A percentile compares a stretch with the other conserved stretches of the same genome.
These are phyloP conservation scores for Alethe castanea DNA, from an alignment of 2,113 vertebrate species.

Conservation along the genomic window DNA sequence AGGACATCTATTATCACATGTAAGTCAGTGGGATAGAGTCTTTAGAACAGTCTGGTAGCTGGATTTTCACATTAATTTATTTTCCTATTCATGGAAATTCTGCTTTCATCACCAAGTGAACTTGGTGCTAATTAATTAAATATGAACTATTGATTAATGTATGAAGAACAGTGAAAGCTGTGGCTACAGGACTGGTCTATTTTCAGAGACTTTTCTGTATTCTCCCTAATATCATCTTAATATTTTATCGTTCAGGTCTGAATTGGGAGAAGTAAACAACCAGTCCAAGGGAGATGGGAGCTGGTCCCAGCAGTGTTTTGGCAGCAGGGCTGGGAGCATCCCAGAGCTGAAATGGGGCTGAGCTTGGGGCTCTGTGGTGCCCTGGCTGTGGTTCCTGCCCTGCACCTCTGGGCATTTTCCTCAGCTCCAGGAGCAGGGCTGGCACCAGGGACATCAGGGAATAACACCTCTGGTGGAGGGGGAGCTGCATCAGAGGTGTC, in stretches of 20 bases:
- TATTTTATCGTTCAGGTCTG: background rate
- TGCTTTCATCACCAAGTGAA: constrained; percentile 57
- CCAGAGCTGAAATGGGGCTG: background rate
- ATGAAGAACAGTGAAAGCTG: constrained; percentile 31
- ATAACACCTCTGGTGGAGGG: rapidly evolving
- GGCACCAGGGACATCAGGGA: background rate
- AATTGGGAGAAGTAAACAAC: background rate
- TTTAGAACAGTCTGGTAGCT: constrained; percentile 14
- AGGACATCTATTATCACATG: constrained; percentile 17
- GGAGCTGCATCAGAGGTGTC: background rate
- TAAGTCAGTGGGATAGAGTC: constrained; percentile 1
- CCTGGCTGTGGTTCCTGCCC: background rate
- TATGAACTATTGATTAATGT: constrained; percentile 62
- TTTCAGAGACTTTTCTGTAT: constrained; percentile 31
- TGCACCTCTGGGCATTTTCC: background rate
- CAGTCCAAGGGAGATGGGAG: background rate
- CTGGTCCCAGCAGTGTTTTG: background rate
- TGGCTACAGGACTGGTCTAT: constrained; percentile 36
- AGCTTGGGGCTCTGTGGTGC: background rate
- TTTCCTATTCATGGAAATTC: constrained; percentile 49
- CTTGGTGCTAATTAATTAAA: constrained; percentile 62
- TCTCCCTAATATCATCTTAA: constrained; percentile 29
- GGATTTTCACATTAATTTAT: constrained; percentile 21
- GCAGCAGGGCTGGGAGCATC: background rate
- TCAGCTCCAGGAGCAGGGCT: background rate